Evolutionary conservation across 2,113 vertebrate genomes (phyloP), one percentile per base, ranked within the genome.

Genomic region (Syngnathus typhle): DNA sequence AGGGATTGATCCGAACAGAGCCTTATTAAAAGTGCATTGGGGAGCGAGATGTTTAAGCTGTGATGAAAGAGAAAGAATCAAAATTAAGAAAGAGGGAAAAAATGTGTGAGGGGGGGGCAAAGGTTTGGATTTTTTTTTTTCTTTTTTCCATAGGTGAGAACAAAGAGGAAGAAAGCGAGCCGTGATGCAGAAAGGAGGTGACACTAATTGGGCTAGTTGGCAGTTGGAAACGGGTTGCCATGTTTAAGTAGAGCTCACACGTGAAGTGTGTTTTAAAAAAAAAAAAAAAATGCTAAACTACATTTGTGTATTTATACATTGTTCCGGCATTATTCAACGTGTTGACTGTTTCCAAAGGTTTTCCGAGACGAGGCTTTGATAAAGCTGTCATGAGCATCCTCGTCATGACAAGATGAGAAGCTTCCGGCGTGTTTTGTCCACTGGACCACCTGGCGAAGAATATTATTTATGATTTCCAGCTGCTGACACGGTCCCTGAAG

Each of bases 131-230:
- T 32, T 56, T 56, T 55, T 73, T 56, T 55, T 73, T 9, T 56
- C 27, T 36, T 16, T 56, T 56, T 36, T 36, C 27, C 71, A 80
- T 75, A 73, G 59, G 12, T 18, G 66, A 77, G 81, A 84, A 78
- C 65, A 84, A 79, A 77, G 81, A 58, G 70, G 67, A 72, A 74
- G 69, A 78, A 74, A 59, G 60, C 18, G 71, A 81, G 65, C 61
- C 60, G 56, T 68, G 71, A 36, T 69, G 76, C 79, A 66, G 72
- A 77, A 83, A 43, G 74, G 75, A 78, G 74, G 74, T 83, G 83
- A 83, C 79, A 84, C 76, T 89, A 89, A 88, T 88, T 88, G 86
- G 86, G 81, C 65, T 27, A 71, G 78, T 62, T 72, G 74, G 75
- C 67, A 60, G 70, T 9, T 21, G 27, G 70, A 71, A 71, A 71